Evolutionary conservation across 37 sponge, comb jelly and placozoan genomes (phyloP).

Genomic region (Axinella damicornis): DNA sequence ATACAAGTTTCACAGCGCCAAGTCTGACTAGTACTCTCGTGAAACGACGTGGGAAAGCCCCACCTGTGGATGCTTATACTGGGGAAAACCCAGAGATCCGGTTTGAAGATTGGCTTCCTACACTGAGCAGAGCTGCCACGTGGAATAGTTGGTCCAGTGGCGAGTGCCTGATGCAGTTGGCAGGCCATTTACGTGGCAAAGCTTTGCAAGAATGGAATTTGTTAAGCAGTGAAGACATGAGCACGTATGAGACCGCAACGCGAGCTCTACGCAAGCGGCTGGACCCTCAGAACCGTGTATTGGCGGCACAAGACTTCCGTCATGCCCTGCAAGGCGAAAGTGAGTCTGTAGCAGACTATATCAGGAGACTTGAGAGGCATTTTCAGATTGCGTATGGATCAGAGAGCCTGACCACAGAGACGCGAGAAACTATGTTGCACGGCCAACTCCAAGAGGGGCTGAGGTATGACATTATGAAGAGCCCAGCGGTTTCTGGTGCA

Average conservation of each 20-base stretch:
- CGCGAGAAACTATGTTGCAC: slow-evolving; percentile 28
- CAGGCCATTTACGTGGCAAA: slow-evolving; percentile 9
- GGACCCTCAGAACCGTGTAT: slow-evolving; percentile 19
- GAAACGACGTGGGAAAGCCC: too few species aligned
- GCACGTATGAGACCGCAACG: background rate
- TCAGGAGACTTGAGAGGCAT: slow-evolving; percentile 8
- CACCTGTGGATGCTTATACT: too few species aligned
- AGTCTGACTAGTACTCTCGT: too few species aligned
- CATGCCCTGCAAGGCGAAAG: slow-evolving; percentile 22
- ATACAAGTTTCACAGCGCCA: too few species aligned
- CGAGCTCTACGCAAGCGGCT: slow-evolving; percentile 15
- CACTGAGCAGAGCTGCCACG: background rate
- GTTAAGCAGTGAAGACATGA: slow-evolving; percentile 1
- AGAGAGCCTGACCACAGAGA: slow-evolving; percentile 32
- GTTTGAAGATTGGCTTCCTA: slow-evolving; percentile 38
- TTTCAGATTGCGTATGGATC: slow-evolving; percentile 56
- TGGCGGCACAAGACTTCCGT: slow-evolving; percentile 46
- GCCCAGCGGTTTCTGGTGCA: slow-evolving; percentile 23
- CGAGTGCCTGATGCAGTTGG: slow-evolving; percentile 31
- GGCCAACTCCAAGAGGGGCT: slow-evolving; percentile 63
- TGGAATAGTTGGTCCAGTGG: slow-evolving; percentile 46
- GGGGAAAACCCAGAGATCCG: slow-evolving; percentile 10
- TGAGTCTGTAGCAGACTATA: slow-evolving; percentile 28
- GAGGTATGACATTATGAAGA: slow-evolving; percentile 3
- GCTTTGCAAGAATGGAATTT: slow-evolving; percentile 38